Evolutionary conservation across 2,888 invertebrate species (phyloP), one percentile per base, ranked within the genome.

Genomic region (Adelphocoris suturalis): DNA sequence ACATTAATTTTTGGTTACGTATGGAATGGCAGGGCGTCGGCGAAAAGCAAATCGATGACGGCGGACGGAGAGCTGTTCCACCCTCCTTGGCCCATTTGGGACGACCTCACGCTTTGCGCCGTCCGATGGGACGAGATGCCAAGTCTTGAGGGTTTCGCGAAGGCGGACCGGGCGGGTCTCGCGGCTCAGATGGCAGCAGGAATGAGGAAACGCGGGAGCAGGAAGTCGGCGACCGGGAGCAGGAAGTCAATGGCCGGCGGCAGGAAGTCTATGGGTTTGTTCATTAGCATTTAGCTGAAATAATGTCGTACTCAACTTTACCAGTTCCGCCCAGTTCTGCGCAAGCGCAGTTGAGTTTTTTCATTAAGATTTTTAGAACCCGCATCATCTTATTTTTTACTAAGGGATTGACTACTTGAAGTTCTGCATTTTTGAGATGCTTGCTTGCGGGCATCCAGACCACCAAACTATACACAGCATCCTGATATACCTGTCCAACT

Each of bases 101-200:
- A 88, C 19, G 88, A 88, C n/a, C 27, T 28, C 28, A 55, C 78
- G 4, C 37, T 88, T 1, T 55, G 78, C 80, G 78, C 23, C 28
- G 81, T 81, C 12, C 78, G 57, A 55, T 88, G 88, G 88, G 88
- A 88, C 27, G 88, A 88, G 52, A 86, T 86, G 86, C 86, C 86
- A 27, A 82, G 52, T 16, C 0, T n/a, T 7, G 82, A 82, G 23
- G 19, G 52, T 11, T 12, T 82, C 5, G 48, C 52, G 11, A 82
- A 82, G 23, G 68, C 19, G n/a, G 86, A 86, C 61, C 11, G 55
- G 13, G 61, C 61, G 27, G 86, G 86, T 16, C 46, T 57, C 12
- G 23, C 13, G 68, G 86, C 61, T 28, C 61, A 86, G 19, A 86
- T 68, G 86, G 86, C 28, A 11, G 61, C 61, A 0, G 68, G 27